Evolutionary conservation across 2,888 invertebrate genomes (phyloP), one percentile per base, ranked within the genome.

Genomic region (Orchesellides sinensis): DNA sequence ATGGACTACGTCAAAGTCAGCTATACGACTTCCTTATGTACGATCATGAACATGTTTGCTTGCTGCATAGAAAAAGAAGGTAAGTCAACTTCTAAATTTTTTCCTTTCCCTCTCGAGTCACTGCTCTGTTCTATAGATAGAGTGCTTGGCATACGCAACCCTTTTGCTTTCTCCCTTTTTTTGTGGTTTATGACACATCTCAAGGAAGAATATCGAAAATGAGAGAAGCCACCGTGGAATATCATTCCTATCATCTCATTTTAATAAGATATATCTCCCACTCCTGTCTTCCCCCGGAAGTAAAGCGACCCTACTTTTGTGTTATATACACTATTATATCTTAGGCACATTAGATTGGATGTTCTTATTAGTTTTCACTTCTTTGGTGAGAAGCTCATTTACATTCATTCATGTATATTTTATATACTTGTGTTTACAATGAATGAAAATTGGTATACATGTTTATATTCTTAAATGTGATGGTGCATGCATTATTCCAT

Each of bases 321-420:
- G 23, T 65, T n/a, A n/a, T n/a, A 25, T n/a, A 23, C 40, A 12
- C 56, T 23, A n/a, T n/a, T n/a, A n/a, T n/a, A n/a, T n/a, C n/a
- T 21, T 27, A 8, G 65, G 23, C 65, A 21, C 65, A 27, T 35
- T 63, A 35, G 49, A 73, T 49, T 68, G 56, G 66, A 75, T 74
- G 59, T 56, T 77, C 59, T 77, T 77, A 77, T 77, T 77, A 77
- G 75, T 56, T 77, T 77, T 77, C 66, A 54, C 75, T 35, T n/a
- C n/a, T n/a, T n/a, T n/a, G n/a, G n/a, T n/a, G n/a, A n/a, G n/a
- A n/a, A n/a, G n/a, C n/a, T n/a, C n/a, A n/a, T n/a, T n/a, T n/a
- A n/a, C n/a, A n/a, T n/a, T n/a, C n/a, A n/a, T n/a, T n/a, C n/a
- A n/a, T n/a, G n/a, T n/a, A n/a, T n/a, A n/a, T n/a, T n/a, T n/a